phyloP scores from a whole-genome alignment of 2,888 invertebrate species.

The Nemapogon koenigi region DNA sequence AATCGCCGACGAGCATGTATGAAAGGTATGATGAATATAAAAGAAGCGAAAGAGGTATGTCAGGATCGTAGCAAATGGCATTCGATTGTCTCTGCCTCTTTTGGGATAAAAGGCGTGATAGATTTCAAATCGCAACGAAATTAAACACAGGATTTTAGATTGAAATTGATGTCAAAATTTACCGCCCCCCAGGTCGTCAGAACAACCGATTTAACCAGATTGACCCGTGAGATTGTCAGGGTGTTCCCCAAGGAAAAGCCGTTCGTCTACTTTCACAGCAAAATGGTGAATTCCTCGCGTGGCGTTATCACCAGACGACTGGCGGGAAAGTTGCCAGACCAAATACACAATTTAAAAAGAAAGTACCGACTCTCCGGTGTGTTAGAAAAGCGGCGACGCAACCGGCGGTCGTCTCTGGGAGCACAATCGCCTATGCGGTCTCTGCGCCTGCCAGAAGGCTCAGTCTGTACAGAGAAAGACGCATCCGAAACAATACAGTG shows the following conservation, averaged over 20 bases:
- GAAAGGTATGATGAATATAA: not conserved
- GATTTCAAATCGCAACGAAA: too few relatives aligned
- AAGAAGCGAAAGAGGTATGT: too few relatives aligned
- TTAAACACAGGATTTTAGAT: too few relatives aligned
- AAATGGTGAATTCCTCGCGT: slow-evolving; percentile 6
- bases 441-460: not conserved
- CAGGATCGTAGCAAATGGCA: too few relatives aligned
- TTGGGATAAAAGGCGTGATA: too few relatives aligned
- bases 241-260: slow-evolving; percentile 8
- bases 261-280: slow-evolving; percentile 8
- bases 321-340: slow-evolving; percentile 10
- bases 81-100: too few relatives aligned
- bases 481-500: not conserved
- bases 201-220: not conserved
- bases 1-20: too few relatives aligned
- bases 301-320: slow-evolving; percentile 6
- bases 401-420: not conserved
- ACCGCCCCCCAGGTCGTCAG: not conserved
- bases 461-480: not conserved
- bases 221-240: not conserved
- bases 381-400: slow-evolving; percentile 5
- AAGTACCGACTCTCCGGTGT: slow-evolving; percentile 8
- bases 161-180: too few relatives aligned
- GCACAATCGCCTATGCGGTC: not conserved
- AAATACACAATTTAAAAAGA: slow-evolving; percentile 9